These are phyloP conservation scores for Ichneumoninae sp. DNA, from an alignment of 2,888 invertebrate species.

Conservation along the genomic window DNA sequence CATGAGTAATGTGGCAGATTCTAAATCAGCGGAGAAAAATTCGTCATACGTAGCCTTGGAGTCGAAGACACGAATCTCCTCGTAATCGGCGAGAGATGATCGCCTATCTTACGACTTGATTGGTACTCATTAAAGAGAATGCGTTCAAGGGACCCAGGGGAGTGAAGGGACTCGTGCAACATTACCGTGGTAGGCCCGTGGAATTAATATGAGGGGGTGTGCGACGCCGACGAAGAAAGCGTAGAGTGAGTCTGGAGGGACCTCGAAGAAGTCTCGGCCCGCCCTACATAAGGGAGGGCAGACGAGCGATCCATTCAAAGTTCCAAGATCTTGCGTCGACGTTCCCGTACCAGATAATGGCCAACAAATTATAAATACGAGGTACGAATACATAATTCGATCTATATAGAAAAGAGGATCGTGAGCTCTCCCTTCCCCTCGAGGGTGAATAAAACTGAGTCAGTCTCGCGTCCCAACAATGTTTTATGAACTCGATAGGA, in stretches of 20 bases:
- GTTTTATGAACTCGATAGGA: constrained; percentile 42
- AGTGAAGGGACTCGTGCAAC: constrained; percentile 68
- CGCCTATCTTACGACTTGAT: constrained; percentile 82
- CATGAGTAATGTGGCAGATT: not conserved
- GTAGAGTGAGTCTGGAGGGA: constrained; percentile 7
- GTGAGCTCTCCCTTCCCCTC: not conserved
- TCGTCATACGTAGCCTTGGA: not conserved
- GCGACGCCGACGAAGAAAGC: constrained; percentile 51
- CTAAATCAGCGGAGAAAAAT: not conserved
- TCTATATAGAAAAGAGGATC: not conserved
- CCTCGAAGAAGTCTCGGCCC: constrained; percentile 64
- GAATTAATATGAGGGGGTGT: constrained; percentile 81
- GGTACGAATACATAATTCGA: constrained; percentile 78
- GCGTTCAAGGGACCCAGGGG: constrained; percentile 82
- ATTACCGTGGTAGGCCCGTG: constrained; percentile 78
- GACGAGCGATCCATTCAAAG: constrained; percentile 76
- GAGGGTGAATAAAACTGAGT: constrained; percentile 31
- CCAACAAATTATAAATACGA: constrained; percentile 81
- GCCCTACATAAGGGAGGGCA: constrained; percentile 48
- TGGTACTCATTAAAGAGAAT: constrained; percentile 83
- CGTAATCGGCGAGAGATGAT: constrained; percentile 82
- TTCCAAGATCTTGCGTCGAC: constrained; percentile 78
- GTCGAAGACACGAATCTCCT: constrained; percentile 21
- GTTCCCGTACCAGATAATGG: constrained; percentile 75
- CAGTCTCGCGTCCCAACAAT: constrained; percentile 28